Percentiles rank a stretch among this genome's conserved stretches.
Conservation (phyloP, 2,797 vertebrate genomes). For the Manis pentadactyla region DNA sequence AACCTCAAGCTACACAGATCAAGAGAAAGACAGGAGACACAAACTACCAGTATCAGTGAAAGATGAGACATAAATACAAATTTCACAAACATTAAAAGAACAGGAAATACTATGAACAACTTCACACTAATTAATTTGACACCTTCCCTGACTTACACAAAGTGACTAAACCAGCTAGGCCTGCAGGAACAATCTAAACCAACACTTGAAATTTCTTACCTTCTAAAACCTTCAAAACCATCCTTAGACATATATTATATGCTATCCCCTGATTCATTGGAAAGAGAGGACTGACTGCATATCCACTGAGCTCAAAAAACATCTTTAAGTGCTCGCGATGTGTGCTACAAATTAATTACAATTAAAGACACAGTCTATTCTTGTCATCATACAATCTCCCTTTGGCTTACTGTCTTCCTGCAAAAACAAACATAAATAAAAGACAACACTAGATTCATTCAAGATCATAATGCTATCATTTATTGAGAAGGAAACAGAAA, state of each 20-base stretch:
- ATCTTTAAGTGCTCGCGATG: not conserved
- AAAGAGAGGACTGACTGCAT: not conserved
- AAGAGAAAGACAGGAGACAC: not conserved
- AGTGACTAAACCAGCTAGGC: not conserved
- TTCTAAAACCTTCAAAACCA: not conserved
- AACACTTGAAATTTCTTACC: not conserved
- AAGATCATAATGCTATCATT: constrained; percentile 48
- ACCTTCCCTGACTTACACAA: not conserved
- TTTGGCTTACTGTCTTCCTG: not conserved
- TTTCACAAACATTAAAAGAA: not conserved
- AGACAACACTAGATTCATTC: constrained; percentile 27
- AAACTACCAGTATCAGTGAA: not conserved
- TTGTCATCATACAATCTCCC: not conserved
- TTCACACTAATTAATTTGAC: not conserved
- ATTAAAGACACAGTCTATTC: not conserved
- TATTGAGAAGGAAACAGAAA: constrained; percentile 42
- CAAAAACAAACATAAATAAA: not conserved
- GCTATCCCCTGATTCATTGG: not conserved
- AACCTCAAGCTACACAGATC: not conserved
- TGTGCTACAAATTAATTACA: not conserved
- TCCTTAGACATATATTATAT: not conserved
- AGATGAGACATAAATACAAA: not conserved
- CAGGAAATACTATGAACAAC: not conserved
- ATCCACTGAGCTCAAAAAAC: not conserved
- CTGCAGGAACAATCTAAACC: not conserved